These are phyloP conservation scores for Anseranas semipalmata DNA, from an alignment of 2,113 vertebrate genomes.

Conservation along the genomic window DNA sequence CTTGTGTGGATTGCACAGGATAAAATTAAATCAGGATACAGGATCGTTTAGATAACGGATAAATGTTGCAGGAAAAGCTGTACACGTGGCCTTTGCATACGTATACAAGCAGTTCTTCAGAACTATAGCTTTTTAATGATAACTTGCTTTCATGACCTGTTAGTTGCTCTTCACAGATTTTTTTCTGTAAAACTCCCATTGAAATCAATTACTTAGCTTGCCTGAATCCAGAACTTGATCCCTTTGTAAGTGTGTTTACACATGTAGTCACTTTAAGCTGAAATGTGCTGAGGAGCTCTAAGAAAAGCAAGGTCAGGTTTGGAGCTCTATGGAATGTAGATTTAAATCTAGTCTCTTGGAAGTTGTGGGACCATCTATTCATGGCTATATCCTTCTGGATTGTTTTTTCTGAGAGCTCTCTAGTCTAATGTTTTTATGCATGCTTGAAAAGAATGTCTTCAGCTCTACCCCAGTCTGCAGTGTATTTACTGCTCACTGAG, in stretches of 20 bases:
- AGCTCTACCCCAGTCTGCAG: not conserved
- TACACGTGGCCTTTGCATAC: not conserved
- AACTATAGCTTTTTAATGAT: no score
- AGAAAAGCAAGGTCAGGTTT: not conserved
- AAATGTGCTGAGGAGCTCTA: not conserved
- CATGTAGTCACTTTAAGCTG: not conserved
- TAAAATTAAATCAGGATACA: not conserved
- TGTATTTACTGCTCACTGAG: not conserved
- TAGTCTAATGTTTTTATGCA: not conserved
- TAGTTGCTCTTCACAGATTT: not conserved
- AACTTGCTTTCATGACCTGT: not conserved
- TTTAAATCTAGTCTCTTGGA: not conserved
- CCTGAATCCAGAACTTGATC: not conserved
- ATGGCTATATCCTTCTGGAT: not conserved
- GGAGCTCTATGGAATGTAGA: not conserved
- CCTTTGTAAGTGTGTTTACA: not conserved
- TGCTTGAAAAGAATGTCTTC: not conserved
- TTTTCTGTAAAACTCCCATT: accelerated
- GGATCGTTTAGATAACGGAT: not conserved
- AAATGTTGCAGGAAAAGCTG: not conserved
- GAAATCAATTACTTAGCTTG: not conserved
- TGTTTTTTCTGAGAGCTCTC: not conserved
- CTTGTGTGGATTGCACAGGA: not conserved
- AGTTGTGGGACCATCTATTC: not conserved
- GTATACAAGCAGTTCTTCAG: not conserved